Conservation (phyloP, 2,113 vertebrate species). For the Ctenomys sociabilis region DNA sequence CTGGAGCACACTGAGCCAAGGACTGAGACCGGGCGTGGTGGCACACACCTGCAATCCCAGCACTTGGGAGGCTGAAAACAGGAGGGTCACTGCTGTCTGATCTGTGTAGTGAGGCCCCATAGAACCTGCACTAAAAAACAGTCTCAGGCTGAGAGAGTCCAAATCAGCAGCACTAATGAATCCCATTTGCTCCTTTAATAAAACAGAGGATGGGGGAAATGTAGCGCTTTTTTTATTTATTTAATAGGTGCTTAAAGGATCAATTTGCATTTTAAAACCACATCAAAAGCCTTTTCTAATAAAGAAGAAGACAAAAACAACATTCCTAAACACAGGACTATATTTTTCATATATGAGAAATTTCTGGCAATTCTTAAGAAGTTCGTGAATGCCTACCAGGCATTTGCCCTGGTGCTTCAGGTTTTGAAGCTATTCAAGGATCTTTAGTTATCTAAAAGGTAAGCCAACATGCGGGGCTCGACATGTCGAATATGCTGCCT, state of each 20-base stretch:
- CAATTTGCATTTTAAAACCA: conserved; percentile 1
- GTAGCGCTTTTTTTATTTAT: background rate
- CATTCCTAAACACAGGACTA: background rate
- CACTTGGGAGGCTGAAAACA: too few relatives aligned
- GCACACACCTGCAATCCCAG: too few relatives aligned
- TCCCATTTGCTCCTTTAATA: background rate
- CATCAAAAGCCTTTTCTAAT: background rate
- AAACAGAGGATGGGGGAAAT: background rate
- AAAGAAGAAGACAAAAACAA: background rate
- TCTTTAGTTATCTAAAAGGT: background rate
- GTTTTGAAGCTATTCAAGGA: background rate
- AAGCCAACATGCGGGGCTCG: background rate
- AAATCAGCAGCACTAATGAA: background rate
- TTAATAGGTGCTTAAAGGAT: background rate
- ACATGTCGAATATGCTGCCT: background rate
- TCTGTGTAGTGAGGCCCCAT: too few relatives aligned
- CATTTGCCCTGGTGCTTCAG: background rate
- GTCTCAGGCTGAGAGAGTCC: background rate
- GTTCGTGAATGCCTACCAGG: background rate
- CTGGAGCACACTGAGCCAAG: too few relatives aligned
- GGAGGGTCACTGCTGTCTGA: too few relatives aligned
- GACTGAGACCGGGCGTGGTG: too few relatives aligned
- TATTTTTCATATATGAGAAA: background rate
- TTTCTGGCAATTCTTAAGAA: background rate
- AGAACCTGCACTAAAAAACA: background rate